Conservation (phyloP, 2,888 invertebrate genomes). For the Drosophila neoperkinsi region DNA sequence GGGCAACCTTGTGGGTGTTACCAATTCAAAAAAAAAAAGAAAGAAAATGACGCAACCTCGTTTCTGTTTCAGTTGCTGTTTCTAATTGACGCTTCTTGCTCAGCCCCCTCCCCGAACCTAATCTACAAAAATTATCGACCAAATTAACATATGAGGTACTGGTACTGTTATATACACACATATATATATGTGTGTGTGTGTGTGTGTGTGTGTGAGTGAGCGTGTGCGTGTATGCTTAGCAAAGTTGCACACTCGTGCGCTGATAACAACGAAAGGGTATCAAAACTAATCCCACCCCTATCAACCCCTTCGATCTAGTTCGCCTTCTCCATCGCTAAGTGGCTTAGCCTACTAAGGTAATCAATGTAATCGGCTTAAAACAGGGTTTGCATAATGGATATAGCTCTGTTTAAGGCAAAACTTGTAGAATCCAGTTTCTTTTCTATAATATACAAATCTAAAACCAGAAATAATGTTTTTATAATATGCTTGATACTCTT, state of each 20-base stretch:
- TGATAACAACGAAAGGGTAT: constrained; percentile 62
- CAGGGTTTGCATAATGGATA: not conserved
- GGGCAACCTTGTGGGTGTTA: constrained; percentile 50
- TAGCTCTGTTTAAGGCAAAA: not conserved
- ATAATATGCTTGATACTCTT: not conserved
- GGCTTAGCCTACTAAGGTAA: constrained; percentile 31
- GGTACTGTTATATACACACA: not conserved
- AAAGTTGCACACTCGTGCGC: constrained; percentile 52
- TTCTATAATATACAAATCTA: not conserved
- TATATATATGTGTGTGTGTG: not conserved
- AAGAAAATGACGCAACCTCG: constrained; percentile 53
- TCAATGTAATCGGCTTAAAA: constrained; percentile 16
- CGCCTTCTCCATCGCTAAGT: constrained; percentile 14
- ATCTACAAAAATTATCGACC: constrained; percentile 48
- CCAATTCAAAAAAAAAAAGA: not conserved
- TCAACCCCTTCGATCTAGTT: not conserved
- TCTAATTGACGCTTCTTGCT: constrained; percentile 13
- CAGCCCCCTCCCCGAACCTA: constrained; percentile 60
- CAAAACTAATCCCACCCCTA: constrained; percentile 10
- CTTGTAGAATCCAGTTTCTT: not conserved
- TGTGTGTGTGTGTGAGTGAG: not conserved
- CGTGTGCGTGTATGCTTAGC: constrained; percentile 34
- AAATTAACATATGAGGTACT: constrained; percentile 21
- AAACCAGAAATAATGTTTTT: not conserved
- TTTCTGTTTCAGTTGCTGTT: constrained; percentile 7